Evolutionary conservation across 2,797 vertebrate genomes (phyloP).

Genomic region (Spinibarbus caldwelli): DNA sequence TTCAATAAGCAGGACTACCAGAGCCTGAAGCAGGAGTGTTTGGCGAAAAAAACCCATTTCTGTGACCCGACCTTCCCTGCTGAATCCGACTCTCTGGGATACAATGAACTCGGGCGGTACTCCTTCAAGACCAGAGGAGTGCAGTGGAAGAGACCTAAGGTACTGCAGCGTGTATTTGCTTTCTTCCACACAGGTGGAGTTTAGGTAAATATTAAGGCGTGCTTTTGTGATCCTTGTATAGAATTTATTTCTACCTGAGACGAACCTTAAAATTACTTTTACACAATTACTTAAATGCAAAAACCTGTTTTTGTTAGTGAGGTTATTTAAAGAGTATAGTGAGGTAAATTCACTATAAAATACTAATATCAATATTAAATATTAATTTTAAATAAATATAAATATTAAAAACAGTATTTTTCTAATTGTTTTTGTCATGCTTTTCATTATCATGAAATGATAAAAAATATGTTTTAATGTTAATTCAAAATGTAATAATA

Average conservation of each 20-base stretch:
- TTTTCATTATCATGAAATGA: not conserved
- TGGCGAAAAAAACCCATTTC: constrained; percentile 76
- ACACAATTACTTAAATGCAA: no score
- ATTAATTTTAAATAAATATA: not conserved
- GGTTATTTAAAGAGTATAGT: not conserved
- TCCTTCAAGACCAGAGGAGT: constrained; percentile 77
- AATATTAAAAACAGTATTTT: no score
- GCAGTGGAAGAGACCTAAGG: constrained; percentile 82
- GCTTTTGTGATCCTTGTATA: not conserved
- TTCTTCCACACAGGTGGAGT: not conserved
- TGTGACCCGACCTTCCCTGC: constrained; percentile 83
- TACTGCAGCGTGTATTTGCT: constrained; percentile 47
- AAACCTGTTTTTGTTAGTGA: no score
- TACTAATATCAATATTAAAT: not conserved
- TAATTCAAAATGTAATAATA: not conserved
- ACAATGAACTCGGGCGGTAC: constrained; percentile 81
- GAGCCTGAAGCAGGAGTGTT: constrained; percentile 71
- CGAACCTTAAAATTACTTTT: not conserved
- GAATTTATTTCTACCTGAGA: not conserved
- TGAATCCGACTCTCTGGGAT: constrained; percentile 78
- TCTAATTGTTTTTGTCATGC: not conserved
- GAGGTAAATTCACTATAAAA: not conserved
- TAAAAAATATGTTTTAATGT: not conserved
- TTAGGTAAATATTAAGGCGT: not conserved
- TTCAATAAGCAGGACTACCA: constrained; percentile 83